Evolutionary conservation across 2,797 vertebrate genomes (phyloP), one percentile per base, ranked within the genome.

Genomic region (Danio choprae): DNA sequence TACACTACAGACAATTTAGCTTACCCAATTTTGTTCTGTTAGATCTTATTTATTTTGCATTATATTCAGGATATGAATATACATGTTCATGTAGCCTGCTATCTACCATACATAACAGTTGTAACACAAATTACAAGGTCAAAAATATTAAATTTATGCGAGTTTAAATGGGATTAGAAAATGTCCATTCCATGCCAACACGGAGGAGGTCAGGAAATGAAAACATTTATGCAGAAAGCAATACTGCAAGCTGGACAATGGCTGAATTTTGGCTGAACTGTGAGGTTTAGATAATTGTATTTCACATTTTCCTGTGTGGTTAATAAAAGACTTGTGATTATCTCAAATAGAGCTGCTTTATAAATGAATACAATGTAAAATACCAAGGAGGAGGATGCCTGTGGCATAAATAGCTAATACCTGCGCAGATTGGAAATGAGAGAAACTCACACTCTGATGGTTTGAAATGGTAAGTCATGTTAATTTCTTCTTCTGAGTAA

Each of bases 401-500:
- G 43, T 76, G 60, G 67, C 15, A 55, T 43, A 59, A 77, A 38
- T 65, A 79, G 4, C 18, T 18, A 73, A 55, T n/a, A 60, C 59
- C 55, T 64, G 13, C 29, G 10, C 65, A 67, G 58, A 74, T 15
- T 76, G 38, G 51, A 76, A 74, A 71, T 63, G 56, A 40, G 29
- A 58, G 55, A 73, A 69, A 69, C 58, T 69, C 55, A 43, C 43
- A 76, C 44, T 40, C 41, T 58, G 15, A 58, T 59, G 60, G 58
- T 67, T 53, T 46, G 29, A 58, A 79, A 79, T 41, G 16, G 68
- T 65, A 68, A 74, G 63, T 43, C 70, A 48, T 73, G 68, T 60
- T 58, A 69, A 79, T 70, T 84, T 81, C 58, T 67, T 84, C 60
- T 44, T 36, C 58, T 74, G 76, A 71, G 60, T 79, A 50, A 80